Conservation (phyloP, 2,797 vertebrate genomes). For the Eurystomus glaucurus region DNA sequence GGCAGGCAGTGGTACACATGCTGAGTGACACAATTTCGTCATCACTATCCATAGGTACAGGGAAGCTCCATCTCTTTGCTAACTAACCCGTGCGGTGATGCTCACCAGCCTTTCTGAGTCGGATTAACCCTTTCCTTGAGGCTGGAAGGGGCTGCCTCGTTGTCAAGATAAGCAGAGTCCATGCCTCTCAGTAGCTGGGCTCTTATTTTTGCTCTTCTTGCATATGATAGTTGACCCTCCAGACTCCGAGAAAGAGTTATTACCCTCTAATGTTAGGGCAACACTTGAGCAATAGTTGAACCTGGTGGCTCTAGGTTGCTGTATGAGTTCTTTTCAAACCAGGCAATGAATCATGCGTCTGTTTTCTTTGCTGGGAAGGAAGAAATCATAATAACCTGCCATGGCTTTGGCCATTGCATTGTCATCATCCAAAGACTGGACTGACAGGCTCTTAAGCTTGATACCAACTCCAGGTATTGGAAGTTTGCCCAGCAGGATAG, state of each 20-base stretch:
- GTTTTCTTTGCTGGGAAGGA: neutral
- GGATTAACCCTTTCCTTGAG: neutral
- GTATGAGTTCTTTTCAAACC: neutral
- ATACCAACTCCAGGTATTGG: neutral
- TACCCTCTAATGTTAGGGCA: neutral
- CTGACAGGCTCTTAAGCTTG: neutral
- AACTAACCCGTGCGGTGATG: neutral
- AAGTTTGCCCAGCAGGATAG: neutral
- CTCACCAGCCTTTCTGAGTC: neutral
- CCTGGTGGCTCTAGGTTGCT: neutral
- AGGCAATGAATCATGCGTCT: neutral
- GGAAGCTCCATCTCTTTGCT: neutral
- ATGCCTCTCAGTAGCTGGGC: neutral
- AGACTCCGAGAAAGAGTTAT: neutral
- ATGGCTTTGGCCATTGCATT: accelerated
- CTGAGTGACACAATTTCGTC: neutral
- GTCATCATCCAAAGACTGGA: neutral
- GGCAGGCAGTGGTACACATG: neutral
- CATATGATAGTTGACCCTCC: neutral
- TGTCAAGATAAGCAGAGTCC: neutral
- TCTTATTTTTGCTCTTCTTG: neutral
- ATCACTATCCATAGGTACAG: neutral
- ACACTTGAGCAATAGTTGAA: neutral
- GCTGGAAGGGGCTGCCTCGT: neutral
- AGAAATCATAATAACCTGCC: neutral